Evolutionary conservation across 2,113 vertebrate genomes (phyloP), one percentile per base, ranked within the genome.

Genomic region (Poeciliopsis turrubarensis): DNA sequence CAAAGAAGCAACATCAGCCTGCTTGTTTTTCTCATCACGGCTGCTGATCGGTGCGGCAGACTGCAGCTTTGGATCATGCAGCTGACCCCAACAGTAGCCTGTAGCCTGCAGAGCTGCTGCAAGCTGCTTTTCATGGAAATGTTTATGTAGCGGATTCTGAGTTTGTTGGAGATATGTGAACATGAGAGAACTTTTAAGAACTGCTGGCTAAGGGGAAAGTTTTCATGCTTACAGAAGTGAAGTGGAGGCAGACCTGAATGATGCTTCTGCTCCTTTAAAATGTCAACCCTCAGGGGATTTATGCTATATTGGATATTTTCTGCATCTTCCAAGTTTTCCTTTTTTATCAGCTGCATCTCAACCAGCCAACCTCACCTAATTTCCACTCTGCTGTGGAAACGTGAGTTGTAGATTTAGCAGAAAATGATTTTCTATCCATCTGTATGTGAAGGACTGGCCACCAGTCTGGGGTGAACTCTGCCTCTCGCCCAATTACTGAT

Each of bases 61-160:
- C 9, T 27, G 25, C 65, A 61, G 60, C 72, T 41, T 14, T 78
- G 63, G 71, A 67, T 29, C 54, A 27, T 71, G 60, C 74, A 73
- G 1, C 22, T 26, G 65, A 67, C 27, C 61, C 51, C 7, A 7
- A 57, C 51, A 10, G 25, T n/a, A n/a, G 51, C 51, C 51, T 57
- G 51, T 25, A n/a, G 51, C 22, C 51, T 57, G 51, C 19, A 57
- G 51, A 57, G 17, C 51, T 57, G 8, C 51, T 57, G 51, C 51
- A 57, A 57, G 25, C 22, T 11, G 51, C 51, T n/a, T 57, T n/a
- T 57, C 25, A 57, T 57, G 25, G 5, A 57, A 57, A 57, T 57
- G 51, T 57, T 57, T n/a, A 25, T 57, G 51, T 57, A 9, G 51
- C 8, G 8, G 25, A 57, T 57, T 57, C 22, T 57, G 51, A 57